A percentile compares a stretch with the other conserved stretches of the same genome.
These are phyloP conservation scores for Pardalotus punctatus DNA, from an alignment of 2,113 vertebrate genomes.

Conservation along the genomic window DNA sequence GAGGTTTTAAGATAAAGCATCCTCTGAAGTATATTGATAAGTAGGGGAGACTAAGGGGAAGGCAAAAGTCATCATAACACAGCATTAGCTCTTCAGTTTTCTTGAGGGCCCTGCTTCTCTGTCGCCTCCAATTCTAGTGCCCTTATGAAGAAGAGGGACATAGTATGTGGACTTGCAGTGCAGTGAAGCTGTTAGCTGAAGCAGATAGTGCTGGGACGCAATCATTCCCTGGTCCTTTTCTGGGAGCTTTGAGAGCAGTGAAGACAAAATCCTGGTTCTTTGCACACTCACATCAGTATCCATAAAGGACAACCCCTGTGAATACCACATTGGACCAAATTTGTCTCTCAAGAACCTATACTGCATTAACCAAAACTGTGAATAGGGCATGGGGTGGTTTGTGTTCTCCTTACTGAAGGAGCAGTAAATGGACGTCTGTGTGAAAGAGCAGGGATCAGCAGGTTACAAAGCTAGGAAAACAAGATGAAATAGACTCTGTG, in stretches of 20 bases:
- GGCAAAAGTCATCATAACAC: not conserved
- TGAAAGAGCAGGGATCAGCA: not conserved
- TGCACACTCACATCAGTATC: rapidly evolving
- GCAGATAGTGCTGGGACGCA: not conserved
- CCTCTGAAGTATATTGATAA: not conserved
- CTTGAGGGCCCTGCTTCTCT: not conserved
- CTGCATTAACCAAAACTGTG: not conserved
- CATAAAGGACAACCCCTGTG: not conserved
- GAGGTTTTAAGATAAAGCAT: not conserved
- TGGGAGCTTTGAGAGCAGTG: not conserved
- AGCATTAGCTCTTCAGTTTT: not conserved
- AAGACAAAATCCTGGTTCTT: not conserved
- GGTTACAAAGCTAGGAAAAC: not conserved
- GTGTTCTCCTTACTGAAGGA: not conserved
- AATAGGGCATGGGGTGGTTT: rapidly evolving
- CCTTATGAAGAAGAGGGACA: rapidly evolving
- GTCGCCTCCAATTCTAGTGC: not conserved
- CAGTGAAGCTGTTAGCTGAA: rapidly evolving
- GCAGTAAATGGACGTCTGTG: not conserved
- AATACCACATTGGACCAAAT: not conserved
- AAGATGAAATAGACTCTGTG: rapidly evolving
- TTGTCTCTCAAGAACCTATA: not conserved
- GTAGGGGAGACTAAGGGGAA: not conserved
- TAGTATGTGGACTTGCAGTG: rapidly evolving
- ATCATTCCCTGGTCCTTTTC: not conserved